These are phyloP conservation scores for Ardeotis arabs DNA, from an alignment of 2,113 vertebrate genomes.

Conservation along the genomic window DNA sequence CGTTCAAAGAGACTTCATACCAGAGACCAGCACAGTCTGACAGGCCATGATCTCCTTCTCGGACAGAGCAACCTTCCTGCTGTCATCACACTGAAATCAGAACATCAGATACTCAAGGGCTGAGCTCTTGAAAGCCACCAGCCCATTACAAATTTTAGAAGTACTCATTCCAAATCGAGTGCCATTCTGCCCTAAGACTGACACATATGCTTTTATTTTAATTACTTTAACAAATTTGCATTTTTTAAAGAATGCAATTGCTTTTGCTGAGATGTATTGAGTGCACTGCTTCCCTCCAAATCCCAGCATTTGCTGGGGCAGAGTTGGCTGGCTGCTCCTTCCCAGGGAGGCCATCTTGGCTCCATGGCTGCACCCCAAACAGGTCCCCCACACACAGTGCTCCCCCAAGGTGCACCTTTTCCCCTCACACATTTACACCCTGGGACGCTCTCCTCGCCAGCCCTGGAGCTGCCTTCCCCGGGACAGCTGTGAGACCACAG, in stretches of 20 bases:
- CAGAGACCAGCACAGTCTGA: not conserved
- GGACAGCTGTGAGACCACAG: rapidly evolving
- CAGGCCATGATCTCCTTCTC: not conserved
- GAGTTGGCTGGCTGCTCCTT: not conserved
- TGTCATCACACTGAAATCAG: not conserved
- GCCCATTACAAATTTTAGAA: not conserved
- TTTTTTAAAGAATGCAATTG: not conserved
- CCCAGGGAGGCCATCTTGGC: not conserved
- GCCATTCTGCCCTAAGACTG: not conserved
- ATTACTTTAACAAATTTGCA: not conserved
- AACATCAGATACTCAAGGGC: not conserved
- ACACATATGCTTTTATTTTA: not conserved
- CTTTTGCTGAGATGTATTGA: not conserved
- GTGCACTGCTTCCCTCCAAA: not conserved
- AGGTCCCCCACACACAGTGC: rapidly evolving
- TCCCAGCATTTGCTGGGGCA: not conserved
- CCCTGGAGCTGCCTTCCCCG: too few relatives aligned
- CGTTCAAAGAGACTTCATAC: not conserved
- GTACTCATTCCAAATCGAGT: not conserved
- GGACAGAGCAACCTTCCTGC: not conserved
- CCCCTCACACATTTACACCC: not conserved
- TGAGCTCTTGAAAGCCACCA: not conserved
- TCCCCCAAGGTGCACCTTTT: too few relatives aligned
- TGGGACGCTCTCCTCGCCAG: not conserved
- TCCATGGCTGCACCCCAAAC: not conserved